Evolutionary conservation across 2,888 invertebrate genomes (phyloP).

Genomic region (Syritta pipiens): DNA sequence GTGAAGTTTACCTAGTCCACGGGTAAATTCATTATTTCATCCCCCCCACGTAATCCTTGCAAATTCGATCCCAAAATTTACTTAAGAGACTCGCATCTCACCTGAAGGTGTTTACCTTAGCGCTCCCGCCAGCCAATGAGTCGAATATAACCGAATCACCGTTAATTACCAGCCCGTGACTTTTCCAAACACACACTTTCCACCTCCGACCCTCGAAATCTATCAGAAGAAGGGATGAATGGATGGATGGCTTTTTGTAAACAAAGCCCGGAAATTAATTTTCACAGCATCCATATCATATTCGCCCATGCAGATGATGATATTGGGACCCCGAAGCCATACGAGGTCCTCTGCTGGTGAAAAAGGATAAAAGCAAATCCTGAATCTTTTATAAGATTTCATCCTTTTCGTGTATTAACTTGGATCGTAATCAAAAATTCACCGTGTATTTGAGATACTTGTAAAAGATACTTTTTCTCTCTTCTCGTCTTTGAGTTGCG

Average conservation of each 20-base stretch:
- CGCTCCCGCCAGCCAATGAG: neutral
- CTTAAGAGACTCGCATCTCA: slow-evolving; percentile 6
- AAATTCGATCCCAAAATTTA: slow-evolving; percentile 1
- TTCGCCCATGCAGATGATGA: slow-evolving; percentile 21
- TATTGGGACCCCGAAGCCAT: slow-evolving; percentile 5
- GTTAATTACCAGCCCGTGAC: slow-evolving; percentile 32
- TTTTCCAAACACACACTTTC: too few relatives aligned
- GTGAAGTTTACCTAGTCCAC: neutral
- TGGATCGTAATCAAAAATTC: slow-evolving; percentile 20
- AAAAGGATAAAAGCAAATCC: slow-evolving; percentile 9
- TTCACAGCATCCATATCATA: slow-evolving; percentile 29
- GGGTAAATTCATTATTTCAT: neutral
- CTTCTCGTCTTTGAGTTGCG: neutral
- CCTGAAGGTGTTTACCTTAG: slow-evolving; percentile 9
- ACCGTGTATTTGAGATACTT: slow-evolving; percentile 5
- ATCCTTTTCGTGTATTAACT: neutral
- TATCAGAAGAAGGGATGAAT: too few relatives aligned
- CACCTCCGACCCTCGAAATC: too few relatives aligned
- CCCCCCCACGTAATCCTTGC: neutral
- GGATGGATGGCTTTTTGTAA: slow-evolving; percentile 17
- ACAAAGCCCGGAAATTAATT: slow-evolving; percentile 54
- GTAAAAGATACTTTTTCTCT: neutral
- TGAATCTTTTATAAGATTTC: slow-evolving; percentile 35
- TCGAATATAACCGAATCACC: slow-evolving; percentile 14
- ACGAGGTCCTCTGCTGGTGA: neutral